Evolutionary conservation across 1,140 invertebrate genomes (phyloP).

Genomic region (Drosophila sulfurigaster): DNA sequence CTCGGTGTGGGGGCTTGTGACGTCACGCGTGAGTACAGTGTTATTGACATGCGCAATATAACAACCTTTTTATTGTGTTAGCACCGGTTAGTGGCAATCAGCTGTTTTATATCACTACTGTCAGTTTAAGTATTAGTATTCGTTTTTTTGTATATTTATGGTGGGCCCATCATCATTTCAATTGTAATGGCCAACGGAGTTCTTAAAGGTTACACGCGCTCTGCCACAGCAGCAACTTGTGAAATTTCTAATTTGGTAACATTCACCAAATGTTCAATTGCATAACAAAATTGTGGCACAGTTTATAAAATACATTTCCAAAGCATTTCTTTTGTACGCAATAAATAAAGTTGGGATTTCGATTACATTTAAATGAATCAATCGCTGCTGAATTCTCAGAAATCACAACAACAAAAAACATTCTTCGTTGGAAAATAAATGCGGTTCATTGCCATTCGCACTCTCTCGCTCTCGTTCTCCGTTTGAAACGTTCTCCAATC

Average conservation of each 20-base stretch:
- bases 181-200: constrained; percentile 47
- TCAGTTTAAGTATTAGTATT: constrained; percentile 33
- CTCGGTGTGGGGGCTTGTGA: constrained; percentile 10
- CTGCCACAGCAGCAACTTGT: constrained; percentile 8
- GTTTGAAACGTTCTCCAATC: constrained; percentile 34
- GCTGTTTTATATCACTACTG: constrained; percentile 35
- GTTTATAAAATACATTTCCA: background rate
- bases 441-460: background rate
- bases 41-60: background rate
- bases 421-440: constrained; percentile 4
- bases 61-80: constrained; percentile 14
- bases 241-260: background rate
- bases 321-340: background rate
- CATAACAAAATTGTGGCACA: constrained; percentile 34
- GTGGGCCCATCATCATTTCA: constrained; percentile 25
- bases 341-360: background rate
- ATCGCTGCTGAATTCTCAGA: background rate
- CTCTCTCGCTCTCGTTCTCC: background rate
- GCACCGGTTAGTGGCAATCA: constrained; percentile 23
- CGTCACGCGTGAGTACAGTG: constrained; percentile 10
- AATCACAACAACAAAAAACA: constrained; percentile 8
- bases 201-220: constrained; percentile 12
- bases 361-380: constrained; percentile 3
- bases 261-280: constrained; percentile 16
- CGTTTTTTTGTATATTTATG: constrained; percentile 33